Conservation (phyloP, 2,888 invertebrate genomes). For the Eumacrocentrus americanus region DNA sequence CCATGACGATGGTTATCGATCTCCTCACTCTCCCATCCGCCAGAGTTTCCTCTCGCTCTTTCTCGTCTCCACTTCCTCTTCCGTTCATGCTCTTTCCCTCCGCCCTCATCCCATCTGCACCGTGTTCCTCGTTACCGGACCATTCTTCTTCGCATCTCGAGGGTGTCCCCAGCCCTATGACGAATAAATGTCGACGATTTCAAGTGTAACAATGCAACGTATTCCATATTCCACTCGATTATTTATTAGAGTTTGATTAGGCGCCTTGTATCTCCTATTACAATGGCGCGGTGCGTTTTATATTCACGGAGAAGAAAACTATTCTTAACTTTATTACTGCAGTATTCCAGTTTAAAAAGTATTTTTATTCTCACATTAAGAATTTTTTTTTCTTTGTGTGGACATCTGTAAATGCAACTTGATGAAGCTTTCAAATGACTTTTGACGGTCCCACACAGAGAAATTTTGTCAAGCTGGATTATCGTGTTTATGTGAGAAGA, state of each 20-base stretch:
- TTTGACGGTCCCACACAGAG: too few relatives aligned
- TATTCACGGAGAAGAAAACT: too few relatives aligned
- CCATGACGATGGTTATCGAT: slow-evolving; percentile 54
- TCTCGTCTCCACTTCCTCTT: slow-evolving; percentile 17
- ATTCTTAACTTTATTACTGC: too few relatives aligned
- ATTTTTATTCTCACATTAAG: too few relatives aligned
- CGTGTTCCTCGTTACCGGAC: slow-evolving; percentile 32
- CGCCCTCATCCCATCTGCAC: slow-evolving; percentile 4
- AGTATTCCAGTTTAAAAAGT: too few relatives aligned
- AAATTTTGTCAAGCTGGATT: too few relatives aligned
- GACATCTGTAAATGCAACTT: too few relatives aligned
- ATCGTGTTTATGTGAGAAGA: too few relatives aligned
- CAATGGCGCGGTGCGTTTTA: not conserved
- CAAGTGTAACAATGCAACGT: not conserved
- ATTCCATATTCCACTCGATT: not conserved
- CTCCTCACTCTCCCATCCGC: slow-evolving; percentile 38
- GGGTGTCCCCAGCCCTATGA: not conserved
- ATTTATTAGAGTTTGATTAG: slow-evolving; percentile 2
- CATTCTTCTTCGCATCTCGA: slow-evolving; percentile 31
- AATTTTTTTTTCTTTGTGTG: too few relatives aligned
- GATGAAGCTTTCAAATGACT: too few relatives aligned
- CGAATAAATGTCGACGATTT: slow-evolving; percentile 5
- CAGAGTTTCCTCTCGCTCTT: slow-evolving; percentile 23
- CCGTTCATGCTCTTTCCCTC: slow-evolving; percentile 6
- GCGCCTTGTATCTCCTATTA: not conserved